Conservation (phyloP, 2,113 vertebrate genomes). For the Cygnus atratus region DNA sequence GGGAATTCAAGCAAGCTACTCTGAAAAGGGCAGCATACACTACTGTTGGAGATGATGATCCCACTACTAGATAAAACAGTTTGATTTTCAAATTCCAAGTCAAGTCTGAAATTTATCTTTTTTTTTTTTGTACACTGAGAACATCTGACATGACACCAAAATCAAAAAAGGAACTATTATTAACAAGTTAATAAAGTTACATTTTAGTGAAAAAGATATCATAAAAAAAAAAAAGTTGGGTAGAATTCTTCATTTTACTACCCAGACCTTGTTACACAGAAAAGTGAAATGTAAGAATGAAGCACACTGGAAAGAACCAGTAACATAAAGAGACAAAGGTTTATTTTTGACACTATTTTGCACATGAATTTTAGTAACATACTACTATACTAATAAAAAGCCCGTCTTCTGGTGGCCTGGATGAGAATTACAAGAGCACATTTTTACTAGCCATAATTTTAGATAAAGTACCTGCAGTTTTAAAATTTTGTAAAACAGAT, state of each 20-base stretch:
- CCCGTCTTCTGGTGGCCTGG: neutral
- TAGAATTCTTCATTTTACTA: neutral
- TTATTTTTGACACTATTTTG: neutral
- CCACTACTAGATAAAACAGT: neutral
- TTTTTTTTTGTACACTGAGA: neutral
- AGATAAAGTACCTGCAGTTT: neutral
- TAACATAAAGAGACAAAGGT: neutral
- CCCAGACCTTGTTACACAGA: neutral
- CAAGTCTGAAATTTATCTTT: neutral
- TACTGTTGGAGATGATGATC: neutral
- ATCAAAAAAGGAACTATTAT: neutral
- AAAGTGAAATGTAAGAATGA: neutral
- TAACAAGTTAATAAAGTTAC: neutral
- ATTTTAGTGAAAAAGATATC: neutral
- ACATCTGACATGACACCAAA: neutral
- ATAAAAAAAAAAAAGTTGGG: neutral
- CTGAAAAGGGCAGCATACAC: neutral
- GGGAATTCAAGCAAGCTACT: neutral
- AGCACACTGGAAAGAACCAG: neutral
- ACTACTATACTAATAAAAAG: neutral
- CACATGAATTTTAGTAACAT: neutral
- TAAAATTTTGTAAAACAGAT: neutral
- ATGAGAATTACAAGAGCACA: neutral
- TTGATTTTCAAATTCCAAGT: neutral
- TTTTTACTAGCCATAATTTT: neutral